Evolutionary conservation across 2,888 invertebrate species (phyloP), one percentile per base, ranked within the genome.

Genomic region (Liposcelis brunnea): DNA sequence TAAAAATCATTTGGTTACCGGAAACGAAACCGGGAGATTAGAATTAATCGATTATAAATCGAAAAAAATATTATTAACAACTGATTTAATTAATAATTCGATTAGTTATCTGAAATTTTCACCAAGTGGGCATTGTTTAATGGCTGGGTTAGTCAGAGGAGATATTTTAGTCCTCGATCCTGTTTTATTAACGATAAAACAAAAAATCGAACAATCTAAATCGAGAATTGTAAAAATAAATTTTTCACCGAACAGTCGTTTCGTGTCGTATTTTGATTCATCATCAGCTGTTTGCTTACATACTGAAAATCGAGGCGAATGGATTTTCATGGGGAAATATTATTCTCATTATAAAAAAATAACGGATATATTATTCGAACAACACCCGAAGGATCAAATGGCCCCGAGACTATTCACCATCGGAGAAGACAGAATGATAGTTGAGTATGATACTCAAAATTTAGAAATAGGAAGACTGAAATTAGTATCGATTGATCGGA

Each of bases 361-460:
- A 14, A 40, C 18, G 7, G 40, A 21, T 19, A 19, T 40, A 18
- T 6, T 18, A 11, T 40, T 40, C n/a, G 40, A 19, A 16, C 15
- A 19, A 5, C 4, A 18, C 4, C 26, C 26, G 26, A 26, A 26
- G 8, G 26, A 26, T 26, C 26, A 26, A 26, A 26, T 26, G 26
- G 26, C 26, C 26, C 26, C 26, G 18, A 40, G 19, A n/a, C 11
- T 40, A 6, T 40, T 40, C 40, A 40, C 40, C 6, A 19, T 40
- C 5, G 40, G 40, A 19, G 40, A 40, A 40, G 40, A 40, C 19
- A 19, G 40, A 18, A 40, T 18, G 40, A 3, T 40, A 6, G 19
- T 19, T 7, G 40, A 40, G 11, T 40, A 18, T 6, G 19, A 40
- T 18, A 21, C 21, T 12, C 16, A 19, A 19, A 14, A 19, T n/a